Evolutionary conservation across 1,140 invertebrate genomes (phyloP).

Genomic region (Ephestia elutella): DNA sequence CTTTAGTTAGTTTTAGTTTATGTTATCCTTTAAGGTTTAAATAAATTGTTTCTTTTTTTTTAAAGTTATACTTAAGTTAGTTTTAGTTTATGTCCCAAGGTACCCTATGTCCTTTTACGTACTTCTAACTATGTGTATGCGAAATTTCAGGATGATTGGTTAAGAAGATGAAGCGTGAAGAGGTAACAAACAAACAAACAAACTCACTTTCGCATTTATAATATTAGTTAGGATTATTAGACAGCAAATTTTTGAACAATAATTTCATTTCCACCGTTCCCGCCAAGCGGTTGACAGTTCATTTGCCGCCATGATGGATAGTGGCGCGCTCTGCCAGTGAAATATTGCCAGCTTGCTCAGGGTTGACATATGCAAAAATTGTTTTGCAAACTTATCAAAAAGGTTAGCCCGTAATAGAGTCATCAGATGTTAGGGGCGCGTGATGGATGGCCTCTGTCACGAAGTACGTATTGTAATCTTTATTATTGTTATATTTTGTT

Average conservation of each 20-base stretch:
- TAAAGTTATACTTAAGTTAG: too few relatives aligned
- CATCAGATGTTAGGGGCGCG: conserved; percentile 30
- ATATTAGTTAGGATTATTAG: too few relatives aligned
- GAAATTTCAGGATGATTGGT: too few relatives aligned
- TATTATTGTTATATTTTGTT: not conserved
- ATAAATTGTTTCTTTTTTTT: too few relatives aligned
- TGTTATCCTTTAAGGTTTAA: too few relatives aligned
- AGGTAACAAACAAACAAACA: too few relatives aligned
- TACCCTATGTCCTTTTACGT: too few relatives aligned
- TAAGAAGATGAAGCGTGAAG: too few relatives aligned
- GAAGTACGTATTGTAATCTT: not conserved
- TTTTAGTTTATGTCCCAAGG: too few relatives aligned
- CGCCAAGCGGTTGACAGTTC: conserved; percentile 50
- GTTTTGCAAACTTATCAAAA: conserved; percentile 60
- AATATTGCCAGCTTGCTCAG: conserved; percentile 48
- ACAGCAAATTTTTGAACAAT: not conserved
- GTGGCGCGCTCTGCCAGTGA: conserved; percentile 37
- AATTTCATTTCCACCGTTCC: conserved; percentile 27
- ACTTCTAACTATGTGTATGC: too few relatives aligned
- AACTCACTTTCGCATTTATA: too few relatives aligned
- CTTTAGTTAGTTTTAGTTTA: too few relatives aligned
- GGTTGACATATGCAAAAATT: conserved; percentile 71
- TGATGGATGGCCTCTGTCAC: conserved; percentile 20
- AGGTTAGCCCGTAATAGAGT: conserved; percentile 48
- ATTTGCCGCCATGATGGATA: conserved; percentile 65